Evolutionary conservation across 2,113 vertebrate genomes (phyloP).

Genomic region (Atrichornis clamosus): DNA sequence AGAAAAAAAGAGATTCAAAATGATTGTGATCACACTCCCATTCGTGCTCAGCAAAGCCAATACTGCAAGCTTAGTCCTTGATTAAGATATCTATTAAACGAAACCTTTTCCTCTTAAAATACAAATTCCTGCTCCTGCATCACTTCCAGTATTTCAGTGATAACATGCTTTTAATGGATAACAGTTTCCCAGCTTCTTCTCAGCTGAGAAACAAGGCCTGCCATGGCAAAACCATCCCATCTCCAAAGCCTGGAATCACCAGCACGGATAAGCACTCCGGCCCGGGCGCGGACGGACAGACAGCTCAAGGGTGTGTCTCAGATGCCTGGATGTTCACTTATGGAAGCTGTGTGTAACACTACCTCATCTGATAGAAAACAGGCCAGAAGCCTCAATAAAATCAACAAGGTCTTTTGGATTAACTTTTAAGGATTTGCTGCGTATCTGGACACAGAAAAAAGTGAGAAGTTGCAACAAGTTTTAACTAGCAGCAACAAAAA

Average conservation of each 20-base stretch:
- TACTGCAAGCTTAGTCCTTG: slow-evolving; percentile 69
- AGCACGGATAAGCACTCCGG: slow-evolving; percentile 51
- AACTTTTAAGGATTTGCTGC: slow-evolving; percentile 69
- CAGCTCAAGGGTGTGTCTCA: slow-evolving; percentile 48
- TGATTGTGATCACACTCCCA: slow-evolving; percentile 77
- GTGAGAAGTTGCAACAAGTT: slow-evolving; percentile 76
- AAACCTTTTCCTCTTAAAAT: slow-evolving; percentile 50
- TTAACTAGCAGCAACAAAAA: slow-evolving; percentile 78
- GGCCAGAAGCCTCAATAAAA: slow-evolving; percentile 67
- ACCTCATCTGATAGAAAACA: slow-evolving; percentile 71
- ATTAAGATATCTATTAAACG: slow-evolving; percentile 55
- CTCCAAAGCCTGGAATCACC: slow-evolving; percentile 65
- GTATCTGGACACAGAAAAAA: slow-evolving; percentile 74
- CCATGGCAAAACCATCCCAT: slow-evolving; percentile 63
- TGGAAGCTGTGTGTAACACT: slow-evolving; percentile 61
- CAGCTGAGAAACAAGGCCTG: slow-evolving; percentile 66
- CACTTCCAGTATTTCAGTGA: slow-evolving; percentile 63
- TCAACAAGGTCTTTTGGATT: slow-evolving; percentile 68
- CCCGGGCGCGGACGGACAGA: not conserved
- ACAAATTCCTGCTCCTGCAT: slow-evolving; percentile 53
- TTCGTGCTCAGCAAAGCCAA: slow-evolving; percentile 73
- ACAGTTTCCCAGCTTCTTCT: slow-evolving; percentile 50
- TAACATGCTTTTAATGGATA: slow-evolving; percentile 60
- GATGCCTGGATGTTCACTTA: slow-evolving; percentile 57
- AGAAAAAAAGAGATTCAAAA: slow-evolving; percentile 80